Conservation (phyloP, 1,140 invertebrate species). For the Mylabris phalerata region DNA sequence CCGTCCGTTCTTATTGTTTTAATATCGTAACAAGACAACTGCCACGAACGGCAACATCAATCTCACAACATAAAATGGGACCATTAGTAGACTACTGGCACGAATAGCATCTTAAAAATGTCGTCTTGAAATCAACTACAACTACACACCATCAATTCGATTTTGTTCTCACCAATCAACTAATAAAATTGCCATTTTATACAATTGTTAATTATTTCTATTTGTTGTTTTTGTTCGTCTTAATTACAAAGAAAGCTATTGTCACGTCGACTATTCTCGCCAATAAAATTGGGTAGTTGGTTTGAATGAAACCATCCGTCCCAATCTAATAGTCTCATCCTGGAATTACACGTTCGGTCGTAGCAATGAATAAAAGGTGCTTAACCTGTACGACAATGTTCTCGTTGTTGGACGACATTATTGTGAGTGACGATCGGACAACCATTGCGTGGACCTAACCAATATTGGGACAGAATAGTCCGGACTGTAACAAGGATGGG, state of each 20-base stretch:
- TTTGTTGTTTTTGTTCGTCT: not conserved
- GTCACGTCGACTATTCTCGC: slow-evolving; percentile 8
- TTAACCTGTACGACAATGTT: slow-evolving; percentile 12
- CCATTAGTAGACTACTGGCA: no score
- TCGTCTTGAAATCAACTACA: no score
- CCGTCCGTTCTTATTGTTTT: slow-evolving; percentile 10
- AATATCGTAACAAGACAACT: slow-evolving; percentile 3
- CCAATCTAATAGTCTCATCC: slow-evolving; percentile 12
- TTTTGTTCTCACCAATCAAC: no score
- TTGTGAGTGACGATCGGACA: slow-evolving; percentile 18
- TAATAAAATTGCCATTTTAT: no score
- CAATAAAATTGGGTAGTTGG: not conserved
- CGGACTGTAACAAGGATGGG: slow-evolving; percentile 20
- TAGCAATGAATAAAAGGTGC: slow-evolving; percentile 16
- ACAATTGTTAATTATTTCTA: no score
- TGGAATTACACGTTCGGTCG: slow-evolving; percentile 11
- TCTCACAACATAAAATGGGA: slow-evolving; percentile 8
- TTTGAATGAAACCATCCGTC: slow-evolving; percentile 7
- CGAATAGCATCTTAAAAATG: no score
- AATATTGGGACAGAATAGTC: slow-evolving; percentile 13
- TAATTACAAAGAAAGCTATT: slow-evolving; percentile 5
- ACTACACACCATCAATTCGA: no score
- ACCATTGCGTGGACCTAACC: slow-evolving; percentile 20
- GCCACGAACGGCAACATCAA: not conserved
- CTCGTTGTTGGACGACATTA: slow-evolving; percentile 10